These are phyloP conservation scores for Leucopsar rothschildi DNA, from an alignment of 2,113 vertebrate genomes.

Conservation along the genomic window DNA sequence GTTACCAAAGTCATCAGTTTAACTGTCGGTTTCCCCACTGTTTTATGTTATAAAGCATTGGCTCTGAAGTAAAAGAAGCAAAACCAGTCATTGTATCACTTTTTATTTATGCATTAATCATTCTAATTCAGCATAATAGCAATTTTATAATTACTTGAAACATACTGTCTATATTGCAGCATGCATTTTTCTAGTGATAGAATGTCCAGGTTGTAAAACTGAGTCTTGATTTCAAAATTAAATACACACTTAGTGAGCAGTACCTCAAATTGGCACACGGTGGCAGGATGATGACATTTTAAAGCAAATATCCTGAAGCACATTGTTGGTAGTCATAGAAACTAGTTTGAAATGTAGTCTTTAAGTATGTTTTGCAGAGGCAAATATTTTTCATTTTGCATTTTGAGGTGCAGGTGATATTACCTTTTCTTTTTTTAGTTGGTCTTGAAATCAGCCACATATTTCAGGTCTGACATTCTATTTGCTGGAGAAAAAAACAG, in stretches of 20 bases:
- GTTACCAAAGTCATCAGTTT: neutral
- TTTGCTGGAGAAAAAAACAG: neutral
- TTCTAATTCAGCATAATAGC: neutral
- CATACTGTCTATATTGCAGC: neutral
- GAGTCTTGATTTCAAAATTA: neutral
- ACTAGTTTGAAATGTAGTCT: neutral
- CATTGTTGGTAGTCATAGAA: neutral
- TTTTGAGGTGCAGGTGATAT: neutral
- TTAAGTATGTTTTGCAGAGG: neutral
- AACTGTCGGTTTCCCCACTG: neutral
- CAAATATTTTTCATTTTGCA: neutral
- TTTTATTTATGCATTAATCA: neutral
- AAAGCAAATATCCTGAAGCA: neutral
- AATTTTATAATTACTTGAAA: neutral
- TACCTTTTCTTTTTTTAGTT: neutral
- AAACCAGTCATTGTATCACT: neutral
- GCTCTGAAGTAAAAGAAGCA: neutral
- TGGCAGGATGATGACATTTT: conserved; percentile 49
- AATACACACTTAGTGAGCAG: neutral
- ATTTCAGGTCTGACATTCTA: neutral
- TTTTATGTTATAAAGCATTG: neutral
- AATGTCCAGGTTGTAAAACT: neutral
- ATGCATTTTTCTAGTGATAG: neutral
- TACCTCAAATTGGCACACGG: conserved; percentile 29
- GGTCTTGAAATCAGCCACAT: neutral